phyloP scores from a whole-genome alignment of 2,888 invertebrate species.

The Mechanitis messenoides region DNA sequence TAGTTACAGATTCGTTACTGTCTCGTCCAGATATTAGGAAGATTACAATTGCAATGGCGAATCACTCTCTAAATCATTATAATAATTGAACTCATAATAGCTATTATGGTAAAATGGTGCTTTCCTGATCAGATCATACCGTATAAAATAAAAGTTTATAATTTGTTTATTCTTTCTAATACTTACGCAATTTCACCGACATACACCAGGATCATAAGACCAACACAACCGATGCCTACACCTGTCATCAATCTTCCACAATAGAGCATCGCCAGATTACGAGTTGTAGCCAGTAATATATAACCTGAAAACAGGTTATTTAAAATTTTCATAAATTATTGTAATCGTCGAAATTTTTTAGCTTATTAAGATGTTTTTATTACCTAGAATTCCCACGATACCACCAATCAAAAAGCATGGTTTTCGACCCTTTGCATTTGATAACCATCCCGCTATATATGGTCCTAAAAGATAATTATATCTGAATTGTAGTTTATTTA shows the following conservation, averaged over 20 bases:
- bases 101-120: no score
- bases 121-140: no score
- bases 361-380: background rate
- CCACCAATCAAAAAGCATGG: constrained; percentile 15
- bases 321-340: no score
- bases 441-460: constrained; percentile 16
- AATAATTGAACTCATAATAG: no score
- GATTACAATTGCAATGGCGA: no score
- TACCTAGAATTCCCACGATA: background rate
- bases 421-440: constrained; percentile 18
- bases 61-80: no score
- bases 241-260: constrained; percentile 39
- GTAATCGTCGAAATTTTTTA: background rate
- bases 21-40: no score
- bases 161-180: constrained; percentile 4
- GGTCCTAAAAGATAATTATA: constrained; percentile 35
- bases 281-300: constrained; percentile 33
- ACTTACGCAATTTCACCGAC: constrained; percentile 50
- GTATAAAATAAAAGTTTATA: no score
- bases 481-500: background rate
- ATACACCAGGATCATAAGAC: constrained; percentile 40
- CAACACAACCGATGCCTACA: constrained; percentile 36
- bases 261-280: constrained; percentile 37
- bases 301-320: background rate
- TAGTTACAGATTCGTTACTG: no score